phyloP scores from a whole-genome alignment of 2,113 vertebrate species.

The Rana temporaria region DNA sequence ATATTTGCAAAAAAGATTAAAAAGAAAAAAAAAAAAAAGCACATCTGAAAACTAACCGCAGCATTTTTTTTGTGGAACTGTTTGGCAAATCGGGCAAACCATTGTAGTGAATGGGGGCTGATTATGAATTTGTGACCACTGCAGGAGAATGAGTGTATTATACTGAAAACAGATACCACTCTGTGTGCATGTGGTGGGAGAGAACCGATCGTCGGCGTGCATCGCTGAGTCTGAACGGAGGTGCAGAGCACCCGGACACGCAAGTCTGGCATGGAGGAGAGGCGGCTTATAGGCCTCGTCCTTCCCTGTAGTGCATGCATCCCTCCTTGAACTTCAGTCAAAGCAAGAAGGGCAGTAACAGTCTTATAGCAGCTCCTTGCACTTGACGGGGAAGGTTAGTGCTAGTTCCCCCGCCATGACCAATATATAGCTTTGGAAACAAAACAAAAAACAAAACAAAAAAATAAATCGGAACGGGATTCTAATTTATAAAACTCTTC shows the following conservation, averaged over 20 bases:
- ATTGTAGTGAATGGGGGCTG: background rate
- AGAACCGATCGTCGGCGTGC: background rate
- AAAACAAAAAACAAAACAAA: background rate
- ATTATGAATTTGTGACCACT: slow-evolving; percentile 5
- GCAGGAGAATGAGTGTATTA: slow-evolving; percentile 27
- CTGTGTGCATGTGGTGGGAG: slow-evolving; percentile 8
- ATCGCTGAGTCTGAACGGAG: background rate
- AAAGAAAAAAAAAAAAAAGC: background rate
- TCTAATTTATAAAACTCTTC: background rate
- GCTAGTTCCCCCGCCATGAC: slow-evolving; percentile 17
- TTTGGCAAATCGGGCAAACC: slow-evolving; percentile 41
- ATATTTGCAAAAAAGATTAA: background rate
- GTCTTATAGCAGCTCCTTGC: slow-evolving; percentile 53
- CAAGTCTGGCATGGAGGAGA: slow-evolving; percentile 8
- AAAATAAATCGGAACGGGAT: background rate
- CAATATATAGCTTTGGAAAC: slow-evolving; percentile 24
- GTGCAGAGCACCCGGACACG: slow-evolving; percentile 20
- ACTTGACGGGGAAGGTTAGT: slow-evolving; percentile 33
- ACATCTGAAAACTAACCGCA: slow-evolving; percentile 18
- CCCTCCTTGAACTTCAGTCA: slow-evolving; percentile 46
- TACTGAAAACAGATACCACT: background rate
- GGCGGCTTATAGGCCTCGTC: slow-evolving; percentile 1
- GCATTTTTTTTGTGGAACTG: slow-evolving; percentile 6
- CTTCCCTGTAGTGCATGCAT: slow-evolving; percentile 51
- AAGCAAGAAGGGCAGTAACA: slow-evolving; percentile 55